phyloP scores from a whole-genome alignment of 2,797 vertebrate species.

The Enteromius thamalakanensis region DNA sequence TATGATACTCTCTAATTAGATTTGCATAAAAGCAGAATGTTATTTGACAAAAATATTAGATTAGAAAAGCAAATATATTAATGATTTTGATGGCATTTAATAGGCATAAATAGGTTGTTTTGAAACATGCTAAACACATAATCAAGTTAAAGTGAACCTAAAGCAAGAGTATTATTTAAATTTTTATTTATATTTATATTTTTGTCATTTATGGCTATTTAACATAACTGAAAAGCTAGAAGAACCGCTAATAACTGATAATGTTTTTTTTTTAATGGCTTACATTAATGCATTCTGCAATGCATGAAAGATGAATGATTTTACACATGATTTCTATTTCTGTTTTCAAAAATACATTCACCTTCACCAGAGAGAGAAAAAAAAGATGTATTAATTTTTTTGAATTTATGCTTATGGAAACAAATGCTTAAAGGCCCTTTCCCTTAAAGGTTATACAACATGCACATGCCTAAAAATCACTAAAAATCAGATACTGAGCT shows the following conservation, averaged over 20 bases:
- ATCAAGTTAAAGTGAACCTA: neutral
- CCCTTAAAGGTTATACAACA: neutral
- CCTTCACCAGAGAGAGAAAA: neutral
- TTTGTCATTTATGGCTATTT: neutral
- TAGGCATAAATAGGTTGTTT: neutral
- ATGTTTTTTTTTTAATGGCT: neutral
- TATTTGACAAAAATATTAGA: neutral
- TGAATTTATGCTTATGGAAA: neutral
- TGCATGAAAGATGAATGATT: neutral
- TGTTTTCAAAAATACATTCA: neutral
- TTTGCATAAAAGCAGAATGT: neutral
- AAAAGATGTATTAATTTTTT: neutral
- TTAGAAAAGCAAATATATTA: neutral
- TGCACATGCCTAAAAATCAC: conserved; percentile 6
- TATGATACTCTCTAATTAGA: neutral
- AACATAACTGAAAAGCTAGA: neutral
- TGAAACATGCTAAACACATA: neutral
- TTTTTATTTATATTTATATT: neutral
- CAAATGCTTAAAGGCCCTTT: neutral
- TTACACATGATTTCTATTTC: neutral
- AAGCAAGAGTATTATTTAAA: neutral
- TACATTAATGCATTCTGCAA: neutral
- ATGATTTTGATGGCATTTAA: neutral
- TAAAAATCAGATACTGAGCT: neutral
- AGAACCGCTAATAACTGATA: neutral